Evolutionary conservation across 1,140 invertebrate species (phyloP).

Genomic region (Dendroctonus valens): DNA sequence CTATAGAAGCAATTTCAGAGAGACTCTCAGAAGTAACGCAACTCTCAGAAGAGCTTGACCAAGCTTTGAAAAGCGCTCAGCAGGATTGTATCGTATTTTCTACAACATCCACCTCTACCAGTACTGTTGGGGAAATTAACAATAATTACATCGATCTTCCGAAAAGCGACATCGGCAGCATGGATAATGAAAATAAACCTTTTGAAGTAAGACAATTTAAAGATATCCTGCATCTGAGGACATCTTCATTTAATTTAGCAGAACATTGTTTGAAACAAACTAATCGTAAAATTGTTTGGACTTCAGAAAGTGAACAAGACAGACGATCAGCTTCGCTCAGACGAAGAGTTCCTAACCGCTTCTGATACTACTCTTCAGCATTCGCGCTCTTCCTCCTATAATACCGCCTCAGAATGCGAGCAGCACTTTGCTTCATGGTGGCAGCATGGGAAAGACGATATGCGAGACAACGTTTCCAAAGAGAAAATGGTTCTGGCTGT

Average conservation of each 20-base stretch:
- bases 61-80: conserved; percentile 56
- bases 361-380: conserved; percentile 66
- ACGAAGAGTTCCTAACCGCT: conserved; percentile 67
- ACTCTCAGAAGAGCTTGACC: conserved; percentile 65
- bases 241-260: too few relatives aligned
- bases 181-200: conserved; percentile 26
- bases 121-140: conserved; percentile 17
- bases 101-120: conserved; percentile 36
- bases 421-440: conserved; percentile 55
- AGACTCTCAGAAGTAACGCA: conserved; percentile 64
- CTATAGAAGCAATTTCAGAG: conserved; percentile 64
- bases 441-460: conserved; percentile 50
- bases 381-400: conserved; percentile 64
- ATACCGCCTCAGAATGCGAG: conserved; percentile 65
- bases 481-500: conserved; percentile 51
- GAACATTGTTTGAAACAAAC: too few relatives aligned
- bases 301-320: conserved; percentile 37
- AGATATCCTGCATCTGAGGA: not conserved
- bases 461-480: conserved; percentile 45
- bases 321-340: conserved; percentile 47
- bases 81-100: conserved; percentile 44
- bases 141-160: conserved; percentile 11
- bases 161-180: conserved; percentile 7
- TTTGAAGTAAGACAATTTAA: conserved; percentile 30
- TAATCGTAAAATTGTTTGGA: too few relatives aligned